Conservation (phyloP, 2,888 invertebrate genomes). For the Sinohyriopsis cumingii region DNA sequence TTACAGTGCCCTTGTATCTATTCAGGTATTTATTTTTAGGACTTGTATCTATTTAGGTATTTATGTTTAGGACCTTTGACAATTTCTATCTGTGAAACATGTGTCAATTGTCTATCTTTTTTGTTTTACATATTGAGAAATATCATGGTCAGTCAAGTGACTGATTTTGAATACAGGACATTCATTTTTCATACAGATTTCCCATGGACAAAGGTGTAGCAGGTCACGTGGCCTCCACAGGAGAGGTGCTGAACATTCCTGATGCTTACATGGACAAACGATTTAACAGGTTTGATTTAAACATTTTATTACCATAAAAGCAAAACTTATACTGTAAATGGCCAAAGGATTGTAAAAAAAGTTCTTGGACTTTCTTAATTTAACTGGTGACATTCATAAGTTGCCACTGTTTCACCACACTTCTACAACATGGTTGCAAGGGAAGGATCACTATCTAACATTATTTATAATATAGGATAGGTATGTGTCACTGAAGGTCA, state of each 20-base stretch:
- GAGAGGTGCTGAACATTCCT: slow-evolving; percentile 84
- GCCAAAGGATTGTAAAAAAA: neutral
- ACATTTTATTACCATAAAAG: neutral
- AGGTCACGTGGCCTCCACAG: slow-evolving; percentile 86
- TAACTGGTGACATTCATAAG: neutral
- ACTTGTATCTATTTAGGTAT: too few species aligned
- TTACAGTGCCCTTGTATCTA: too few species aligned
- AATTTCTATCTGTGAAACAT: too few species aligned
- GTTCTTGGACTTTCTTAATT: neutral
- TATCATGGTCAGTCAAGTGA: too few species aligned
- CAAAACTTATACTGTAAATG: neutral
- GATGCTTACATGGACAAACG: slow-evolving; percentile 86
- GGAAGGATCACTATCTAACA: too few species aligned
- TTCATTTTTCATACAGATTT: slow-evolving; percentile 51
- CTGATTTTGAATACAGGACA: too few species aligned
- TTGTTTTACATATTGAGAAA: too few species aligned
- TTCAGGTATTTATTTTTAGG: too few species aligned
- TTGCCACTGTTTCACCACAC: neutral
- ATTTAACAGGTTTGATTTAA: slow-evolving; percentile 77
- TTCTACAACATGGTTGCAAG: neutral
- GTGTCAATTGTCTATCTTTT: too few species aligned
- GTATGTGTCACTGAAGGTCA: too few species aligned
- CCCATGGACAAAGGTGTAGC: slow-evolving; percentile 81
- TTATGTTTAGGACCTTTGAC: too few species aligned
- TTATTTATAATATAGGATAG: too few species aligned